Evolutionary conservation across 2,888 invertebrate species (phyloP), one percentile per base, ranked within the genome.

Genomic region (Aphrophora alni): DNA sequence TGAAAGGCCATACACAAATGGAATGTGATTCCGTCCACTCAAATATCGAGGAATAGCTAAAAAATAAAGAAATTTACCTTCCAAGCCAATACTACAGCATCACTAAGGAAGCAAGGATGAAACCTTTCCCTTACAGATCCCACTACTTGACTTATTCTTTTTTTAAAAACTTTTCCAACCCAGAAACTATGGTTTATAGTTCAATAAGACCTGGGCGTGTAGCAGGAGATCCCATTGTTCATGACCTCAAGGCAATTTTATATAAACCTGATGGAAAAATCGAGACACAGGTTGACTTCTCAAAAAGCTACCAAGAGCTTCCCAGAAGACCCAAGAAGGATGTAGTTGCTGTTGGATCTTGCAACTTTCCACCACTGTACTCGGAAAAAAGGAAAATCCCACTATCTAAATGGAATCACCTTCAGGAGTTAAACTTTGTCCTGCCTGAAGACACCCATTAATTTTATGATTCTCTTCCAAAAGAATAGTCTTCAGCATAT

Each of bases 101-200:
- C 14, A 78, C 78, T n/a, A 79, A 74, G 38, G 80, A 80, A 80
- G 76, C 76, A 25, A 76, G 76, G 68, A 28, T 33, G 69, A 68
- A 77, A 21, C 24, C 28, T 27, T 59, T 68, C 21, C 27, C 77
- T 14, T 68, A 77, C 28, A 25, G 26, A 71, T 68, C 77, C n/a
- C 69, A 33, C 28, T 77, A 33, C 68, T 24, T 26, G 69, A 68
- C n/a, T 21, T 68, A 33, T 27, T 51, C 73, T 14, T 75, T 75
- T 38, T 79, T 75, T 75, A 28, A 25, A 28, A 26, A 77, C 59
- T 72, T 44, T 44, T 78, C 73, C n/a, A 77, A 71, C 33, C 38
- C 38, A 73, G 51, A 78, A 72, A 79, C 28, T 59, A 79, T 75
- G 74, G 74, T 33, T 59, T 79, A 79, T 75, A 75, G 25, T 17